phyloP scores from a whole-genome alignment of 1,140 invertebrate genomes.

The Hestina assimilis region DNA sequence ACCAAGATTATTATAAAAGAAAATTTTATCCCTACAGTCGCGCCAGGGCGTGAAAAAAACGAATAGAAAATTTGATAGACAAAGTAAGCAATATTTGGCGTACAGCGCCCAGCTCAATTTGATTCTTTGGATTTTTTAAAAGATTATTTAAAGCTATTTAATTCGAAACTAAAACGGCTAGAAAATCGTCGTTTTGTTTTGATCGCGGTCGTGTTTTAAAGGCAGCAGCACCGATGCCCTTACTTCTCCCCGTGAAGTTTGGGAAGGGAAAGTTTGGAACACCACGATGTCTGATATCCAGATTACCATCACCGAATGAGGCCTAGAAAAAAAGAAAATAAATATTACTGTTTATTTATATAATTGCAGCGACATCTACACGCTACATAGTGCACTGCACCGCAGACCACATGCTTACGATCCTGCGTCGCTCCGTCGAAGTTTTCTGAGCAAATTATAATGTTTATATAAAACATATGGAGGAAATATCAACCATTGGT shows the following conservation, averaged over 20 bases:
- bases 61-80: no score
- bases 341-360: no score
- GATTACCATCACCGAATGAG: constrained; percentile 50
- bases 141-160: constrained; percentile 22
- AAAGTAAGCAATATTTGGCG: neutral
- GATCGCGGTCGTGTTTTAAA: constrained; percentile 38
- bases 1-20: no score
- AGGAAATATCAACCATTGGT: no score
- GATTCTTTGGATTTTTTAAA: constrained; percentile 20
- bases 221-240: constrained; percentile 50
- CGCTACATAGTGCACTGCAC: no score
- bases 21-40: no score
- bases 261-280: constrained; percentile 57
- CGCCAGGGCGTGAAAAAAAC: no score
- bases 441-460: no score
- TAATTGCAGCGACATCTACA: no score
- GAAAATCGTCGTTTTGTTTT: constrained; percentile 49
- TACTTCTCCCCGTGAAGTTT: constrained; percentile 42
- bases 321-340: constrained; percentile 44
- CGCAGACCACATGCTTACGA: no score
- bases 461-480: no score
- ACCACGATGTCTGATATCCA: constrained; percentile 61
- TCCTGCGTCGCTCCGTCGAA: no score
- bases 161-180: constrained; percentile 54
- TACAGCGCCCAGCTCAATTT: constrained; percentile 2